Base-by-base conservation (phyloP, 64 coral and sea anemone genomes). In the Montipora cactus region DNA sequence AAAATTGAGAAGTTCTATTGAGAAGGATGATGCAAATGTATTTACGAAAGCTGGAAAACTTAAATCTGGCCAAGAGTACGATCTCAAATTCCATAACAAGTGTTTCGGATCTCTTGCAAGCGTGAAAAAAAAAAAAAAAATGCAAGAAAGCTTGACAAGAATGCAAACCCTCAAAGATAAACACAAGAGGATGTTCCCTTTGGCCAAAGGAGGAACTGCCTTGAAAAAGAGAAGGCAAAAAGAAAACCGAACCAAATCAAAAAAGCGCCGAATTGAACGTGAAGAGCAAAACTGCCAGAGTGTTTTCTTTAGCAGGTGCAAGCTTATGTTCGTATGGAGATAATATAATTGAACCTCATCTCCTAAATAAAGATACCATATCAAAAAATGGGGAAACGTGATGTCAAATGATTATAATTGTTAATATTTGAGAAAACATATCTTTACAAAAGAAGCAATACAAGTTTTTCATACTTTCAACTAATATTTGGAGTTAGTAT, bases 11-110 rank as follows among this genome's bases (percentile, higher is more conserved):
- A 90, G 80, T 81, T 80, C 77, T 90, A 55, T 90, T 22, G 77
- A 90, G 89, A 58, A 90, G 89, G 89, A 90, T 80, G 89, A 90
- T 90, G 89, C 89, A 90, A 90, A 13, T 80, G 89, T 59, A 90
- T 90, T 90, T 90, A 80, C 89, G 11, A 87, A 87, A 72, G 84
- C 67, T 87, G 84, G 44, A 6, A 90, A 90, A 90, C 89, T 90
- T 80, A 80, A 90, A 80, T 67, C 21, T 90, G 77, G 89, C 59
- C 89, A 90, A 90, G 75, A 90, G 70, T 90, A 76, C 80, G 76
- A 76, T 77, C 89, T 80, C 13, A 90, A 90, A 90, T 90, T 90
- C 20, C 80, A 90, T 70, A 59, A 90, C 28, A 90, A 62, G 22
- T 69, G 89, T 90, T 90, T 90, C 80, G 77, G 14, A 16, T 76